Conservation (phyloP, 2,113 vertebrate species). For the Corythornis madagascariensis region DNA sequence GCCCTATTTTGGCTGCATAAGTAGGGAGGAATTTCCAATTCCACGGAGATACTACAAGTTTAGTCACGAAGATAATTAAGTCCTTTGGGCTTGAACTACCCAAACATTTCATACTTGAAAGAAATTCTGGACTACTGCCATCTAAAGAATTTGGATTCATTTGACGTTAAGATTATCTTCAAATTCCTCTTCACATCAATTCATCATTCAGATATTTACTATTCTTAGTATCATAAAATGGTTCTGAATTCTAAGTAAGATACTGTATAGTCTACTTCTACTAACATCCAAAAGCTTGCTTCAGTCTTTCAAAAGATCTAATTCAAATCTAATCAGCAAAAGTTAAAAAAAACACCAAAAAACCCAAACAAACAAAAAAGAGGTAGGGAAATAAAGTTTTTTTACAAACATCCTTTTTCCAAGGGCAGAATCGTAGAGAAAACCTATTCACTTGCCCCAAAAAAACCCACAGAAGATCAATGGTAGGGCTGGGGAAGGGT, state of each 20-base stretch:
- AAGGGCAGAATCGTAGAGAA: background rate
- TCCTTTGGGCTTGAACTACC: slow-evolving; percentile 62
- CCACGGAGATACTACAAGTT: slow-evolving; percentile 56
- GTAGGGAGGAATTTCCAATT: slow-evolving; percentile 52
- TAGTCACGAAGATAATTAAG: slow-evolving; percentile 68
- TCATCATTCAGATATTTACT: slow-evolving; percentile 48
- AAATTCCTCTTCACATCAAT: slow-evolving; percentile 55
- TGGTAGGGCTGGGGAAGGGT: background rate
- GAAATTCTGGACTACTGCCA: slow-evolving; percentile 61
- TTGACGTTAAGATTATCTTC: slow-evolving; percentile 27
- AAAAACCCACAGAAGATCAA: background rate
- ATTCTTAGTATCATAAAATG: background rate
- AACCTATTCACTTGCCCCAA: background rate
- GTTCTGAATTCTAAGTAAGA: background rate
- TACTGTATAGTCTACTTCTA: background rate
- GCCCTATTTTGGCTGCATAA: slow-evolving; percentile 49
- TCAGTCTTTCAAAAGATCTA: background rate
- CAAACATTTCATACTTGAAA: slow-evolving; percentile 63
- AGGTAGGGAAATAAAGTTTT: background rate
- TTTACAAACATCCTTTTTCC: background rate
- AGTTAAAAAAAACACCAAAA: too few species aligned
- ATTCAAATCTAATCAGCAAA: background rate
- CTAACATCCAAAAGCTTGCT: background rate
- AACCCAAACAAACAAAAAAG: background rate
- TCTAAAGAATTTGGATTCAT: slow-evolving; percentile 56